Evolutionary conservation across 2,888 invertebrate genomes (phyloP).

Genomic region (Rhagonycha fulva): DNA sequence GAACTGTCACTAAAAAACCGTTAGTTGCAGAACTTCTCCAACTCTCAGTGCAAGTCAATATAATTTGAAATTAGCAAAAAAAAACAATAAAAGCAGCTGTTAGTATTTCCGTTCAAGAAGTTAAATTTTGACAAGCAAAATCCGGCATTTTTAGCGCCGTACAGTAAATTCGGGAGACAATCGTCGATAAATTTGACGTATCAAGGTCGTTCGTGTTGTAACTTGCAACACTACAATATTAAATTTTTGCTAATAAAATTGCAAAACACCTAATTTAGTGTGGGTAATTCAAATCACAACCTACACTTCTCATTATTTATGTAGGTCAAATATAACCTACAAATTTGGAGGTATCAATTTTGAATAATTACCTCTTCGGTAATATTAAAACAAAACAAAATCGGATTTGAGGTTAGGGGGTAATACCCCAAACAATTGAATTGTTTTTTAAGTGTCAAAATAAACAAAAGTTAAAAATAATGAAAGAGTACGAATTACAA

Average conservation of each 20-base stretch:
- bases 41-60: background rate
- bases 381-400: background rate
- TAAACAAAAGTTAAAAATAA: background rate
- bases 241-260: background rate
- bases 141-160: background rate
- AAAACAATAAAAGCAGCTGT: background rate
- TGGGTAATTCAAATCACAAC: constrained; percentile 28
- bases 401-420: background rate
- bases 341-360: constrained; percentile 16
- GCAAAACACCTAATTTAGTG: constrained; percentile 4
- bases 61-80: background rate
- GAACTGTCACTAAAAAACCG: background rate
- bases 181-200: background rate
- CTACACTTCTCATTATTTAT: constrained; percentile 33
- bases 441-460: background rate
- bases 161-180: background rate
- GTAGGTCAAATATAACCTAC: constrained; percentile 45
- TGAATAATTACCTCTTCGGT: background rate
- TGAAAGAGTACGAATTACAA: background rate
- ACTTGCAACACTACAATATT: background rate
- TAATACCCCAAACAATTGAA: background rate
- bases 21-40: background rate
- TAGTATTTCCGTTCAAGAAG: background rate
- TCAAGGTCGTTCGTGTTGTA: background rate
- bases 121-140: background rate